Evolutionary conservation across 1,140 invertebrate genomes (phyloP), one percentile per base, ranked within the genome.

Genomic region (Riptortus pedestris): DNA sequence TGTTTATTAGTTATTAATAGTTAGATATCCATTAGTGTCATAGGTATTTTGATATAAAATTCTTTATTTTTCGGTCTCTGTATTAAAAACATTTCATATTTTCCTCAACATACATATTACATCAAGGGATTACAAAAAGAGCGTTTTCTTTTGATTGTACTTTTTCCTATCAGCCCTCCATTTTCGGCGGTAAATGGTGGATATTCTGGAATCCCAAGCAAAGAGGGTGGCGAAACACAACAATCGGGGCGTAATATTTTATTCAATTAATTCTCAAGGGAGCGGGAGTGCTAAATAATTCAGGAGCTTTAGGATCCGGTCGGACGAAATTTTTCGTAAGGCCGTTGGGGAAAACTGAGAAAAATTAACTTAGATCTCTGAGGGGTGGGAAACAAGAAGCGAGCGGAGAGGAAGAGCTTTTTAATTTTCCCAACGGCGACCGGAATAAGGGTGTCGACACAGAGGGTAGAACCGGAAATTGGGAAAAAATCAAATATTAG

Each of bases 261-360:
- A 47, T 47, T 47, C 45, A 47, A 47, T 47, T 47, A 47, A 47
- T 47, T 47, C n/a, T 47, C 16, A 47, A 47, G 45, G 22, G 45
- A 47, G 45, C 3, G 45, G 22, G 22, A 47, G n/a, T 47, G 45
- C 45, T 47, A 47, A 47, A 47, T 47, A 47, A 47, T 47, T 47
- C 45, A 47, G 22, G 7, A 47, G 45, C 3, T 2, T 22, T n/a
- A 2, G n/a, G 45, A 18, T 18, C n/a, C 16, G 9, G 7, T 5
- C 5, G 33, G 7, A 16, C 7, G 33, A n/a, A n/a, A n/a, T n/a
- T n/a, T n/a, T n/a, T n/a, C n/a, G n/a, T n/a, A n/a, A n/a, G 33
- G 33, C 7, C 5, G 43, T 3, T 3, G 16, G 45, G 7, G 43
- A 18, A n/a, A 18, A 18, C 3, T n/a, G 1, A 12, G 45, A 47